Percentiles rank a stretch among this genome's conserved stretches.
These are phyloP conservation scores for Cinclus cinclus DNA, from an alignment of 2,113 vertebrate genomes.

Conservation along the genomic window DNA sequence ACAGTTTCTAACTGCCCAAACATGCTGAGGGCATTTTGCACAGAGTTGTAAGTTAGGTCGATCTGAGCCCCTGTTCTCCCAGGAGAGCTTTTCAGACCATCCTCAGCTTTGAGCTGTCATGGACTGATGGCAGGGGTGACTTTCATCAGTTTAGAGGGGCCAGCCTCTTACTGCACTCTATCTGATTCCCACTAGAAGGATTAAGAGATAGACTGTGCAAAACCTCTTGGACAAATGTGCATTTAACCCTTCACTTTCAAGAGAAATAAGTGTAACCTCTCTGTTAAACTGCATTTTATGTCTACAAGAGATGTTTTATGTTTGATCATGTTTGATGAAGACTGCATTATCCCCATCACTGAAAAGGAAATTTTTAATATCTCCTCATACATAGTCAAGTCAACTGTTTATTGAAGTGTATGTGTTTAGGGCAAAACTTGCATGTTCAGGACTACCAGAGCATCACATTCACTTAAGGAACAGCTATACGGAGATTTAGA, in stretches of 20 bases:
- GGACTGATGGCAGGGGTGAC: not conserved
- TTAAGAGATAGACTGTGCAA: not conserved
- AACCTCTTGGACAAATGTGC: not conserved
- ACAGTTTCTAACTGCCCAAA: not conserved
- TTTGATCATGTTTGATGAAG: conserved; percentile 25
- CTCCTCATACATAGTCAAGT: not conserved
- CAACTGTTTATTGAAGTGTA: conserved; percentile 50
- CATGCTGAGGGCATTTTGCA: not conserved
- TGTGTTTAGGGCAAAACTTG: not conserved
- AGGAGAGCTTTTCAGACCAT: not conserved
- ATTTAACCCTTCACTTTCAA: conserved; percentile 12
- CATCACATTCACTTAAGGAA: conserved; percentile 53
- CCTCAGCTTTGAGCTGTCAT: not conserved
- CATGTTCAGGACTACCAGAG: conserved; percentile 8
- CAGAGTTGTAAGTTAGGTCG: not conserved
- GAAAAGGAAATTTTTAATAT: conserved; percentile 37
- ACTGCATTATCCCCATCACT: conserved; percentile 42
- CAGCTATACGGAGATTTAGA: conserved; percentile 11
- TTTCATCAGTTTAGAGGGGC: not conserved
- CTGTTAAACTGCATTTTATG: conserved; percentile 59
- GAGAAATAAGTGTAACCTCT: not conserved
- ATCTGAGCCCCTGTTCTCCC: not conserved
- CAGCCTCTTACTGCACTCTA: not conserved
- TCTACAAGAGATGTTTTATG: conserved; percentile 21
- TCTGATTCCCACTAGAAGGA: not conserved